Conservation (phyloP, 2,113 vertebrate species). For the Caloenas nicobarica region DNA sequence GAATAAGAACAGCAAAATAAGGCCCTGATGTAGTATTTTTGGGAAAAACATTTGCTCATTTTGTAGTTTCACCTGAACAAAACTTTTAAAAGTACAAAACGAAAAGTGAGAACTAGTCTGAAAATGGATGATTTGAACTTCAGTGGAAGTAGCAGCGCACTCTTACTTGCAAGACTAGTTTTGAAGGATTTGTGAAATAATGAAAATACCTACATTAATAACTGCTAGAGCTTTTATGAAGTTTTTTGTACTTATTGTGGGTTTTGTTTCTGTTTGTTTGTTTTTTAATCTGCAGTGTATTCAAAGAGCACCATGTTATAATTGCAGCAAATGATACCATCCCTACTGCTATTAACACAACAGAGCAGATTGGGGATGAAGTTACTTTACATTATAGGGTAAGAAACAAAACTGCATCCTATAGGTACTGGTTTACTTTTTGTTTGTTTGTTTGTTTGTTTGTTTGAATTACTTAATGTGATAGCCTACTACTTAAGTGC, state of each 20-base stretch:
- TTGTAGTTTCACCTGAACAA: background rate
- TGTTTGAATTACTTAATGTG: background rate
- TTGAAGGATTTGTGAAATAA: background rate
- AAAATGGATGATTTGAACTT: background rate
- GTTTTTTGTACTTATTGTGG: background rate
- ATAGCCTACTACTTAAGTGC: background rate
- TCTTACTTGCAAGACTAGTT: background rate
- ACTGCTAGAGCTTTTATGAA: background rate
- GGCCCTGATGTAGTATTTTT: background rate
- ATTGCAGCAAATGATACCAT: constrained; percentile 83
- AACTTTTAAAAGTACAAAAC: background rate
- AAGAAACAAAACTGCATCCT: constrained; percentile 56
- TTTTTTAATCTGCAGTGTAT: constrained; percentile 34
- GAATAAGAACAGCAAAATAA: background rate
- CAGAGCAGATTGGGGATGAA: constrained; percentile 85
- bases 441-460: background rate
- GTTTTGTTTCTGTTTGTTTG: background rate
- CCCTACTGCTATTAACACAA: constrained; percentile 80
- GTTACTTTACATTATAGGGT: constrained; percentile 88
- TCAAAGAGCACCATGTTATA: constrained; percentile 78
- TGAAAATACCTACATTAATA: background rate
- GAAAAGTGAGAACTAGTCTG: background rate
- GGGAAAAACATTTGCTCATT: background rate
- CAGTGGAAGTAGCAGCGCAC: background rate
- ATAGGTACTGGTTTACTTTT: background rate